These are phyloP conservation scores for Cherax destructor DNA, from an alignment of 1,140 invertebrate genomes.

Conservation along the genomic window DNA sequence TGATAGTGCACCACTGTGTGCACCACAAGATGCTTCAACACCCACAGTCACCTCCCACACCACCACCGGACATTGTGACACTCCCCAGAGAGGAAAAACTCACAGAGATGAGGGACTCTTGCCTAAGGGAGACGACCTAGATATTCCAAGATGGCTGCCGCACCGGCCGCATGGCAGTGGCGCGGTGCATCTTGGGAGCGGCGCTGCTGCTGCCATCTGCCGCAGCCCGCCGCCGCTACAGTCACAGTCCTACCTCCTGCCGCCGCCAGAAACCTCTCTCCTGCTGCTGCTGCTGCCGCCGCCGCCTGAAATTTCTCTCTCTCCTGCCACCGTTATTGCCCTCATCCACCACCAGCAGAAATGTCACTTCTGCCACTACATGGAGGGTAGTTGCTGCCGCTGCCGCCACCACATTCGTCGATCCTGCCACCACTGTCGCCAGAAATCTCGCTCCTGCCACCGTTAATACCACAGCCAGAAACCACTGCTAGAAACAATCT, in stretches of 20 bases:
- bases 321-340: too few relatives aligned
- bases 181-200: slow-evolving; percentile 39
- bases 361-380: too few relatives aligned
- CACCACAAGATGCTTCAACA: background rate
- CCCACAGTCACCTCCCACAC: background rate
- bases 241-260: background rate
- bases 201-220: slow-evolving; percentile 26
- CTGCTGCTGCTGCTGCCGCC: background rate
- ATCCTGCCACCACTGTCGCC: too few relatives aligned
- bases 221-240: background rate
- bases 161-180: slow-evolving; percentile 59
- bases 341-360: too few relatives aligned
- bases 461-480: too few relatives aligned
- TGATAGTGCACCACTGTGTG: background rate
- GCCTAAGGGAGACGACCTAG: slow-evolving; percentile 58
- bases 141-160: slow-evolving; percentile 64
- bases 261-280: background rate
- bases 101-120: slow-evolving; percentile 51
- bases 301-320: background rate
- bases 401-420: too few relatives aligned
- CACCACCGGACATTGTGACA: background rate
- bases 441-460: too few relatives aligned
- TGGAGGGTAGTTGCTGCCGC: too few relatives aligned
- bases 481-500: background rate
- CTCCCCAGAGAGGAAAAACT: slow-evolving; percentile 30